A percentile compares a stretch with the other conserved stretches of the same genome.
Conservation (phyloP, 2,888 invertebrate species). For the Beris chalybata region DNA sequence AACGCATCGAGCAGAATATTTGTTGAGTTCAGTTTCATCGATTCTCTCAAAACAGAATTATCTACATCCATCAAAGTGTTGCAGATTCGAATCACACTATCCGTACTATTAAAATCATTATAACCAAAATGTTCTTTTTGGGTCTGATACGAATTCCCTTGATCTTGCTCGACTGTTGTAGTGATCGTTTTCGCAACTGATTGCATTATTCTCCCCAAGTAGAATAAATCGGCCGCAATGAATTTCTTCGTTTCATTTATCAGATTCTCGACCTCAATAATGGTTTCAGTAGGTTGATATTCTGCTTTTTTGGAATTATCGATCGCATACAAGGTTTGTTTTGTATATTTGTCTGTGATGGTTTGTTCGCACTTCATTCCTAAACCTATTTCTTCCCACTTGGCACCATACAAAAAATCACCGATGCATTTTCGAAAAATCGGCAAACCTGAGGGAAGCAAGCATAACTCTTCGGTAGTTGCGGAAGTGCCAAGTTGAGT, state of each 20-base stretch:
- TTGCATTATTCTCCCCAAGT: slow-evolving; percentile 54
- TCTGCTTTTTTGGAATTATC: slow-evolving; percentile 41
- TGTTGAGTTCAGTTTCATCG: slow-evolving; percentile 63
- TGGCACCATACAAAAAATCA: slow-evolving; percentile 61
- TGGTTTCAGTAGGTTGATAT: slow-evolving; percentile 41
- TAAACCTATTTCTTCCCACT: slow-evolving; percentile 56
- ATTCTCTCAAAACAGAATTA: slow-evolving; percentile 44
- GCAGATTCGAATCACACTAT: slow-evolving; percentile 47
- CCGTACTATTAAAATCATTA: slow-evolving; percentile 9
- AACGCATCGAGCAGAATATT: slow-evolving; percentile 65
- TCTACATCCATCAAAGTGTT: slow-evolving; percentile 61
- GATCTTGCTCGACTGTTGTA: neutral
- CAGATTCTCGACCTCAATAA: slow-evolving; percentile 43
- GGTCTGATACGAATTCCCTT: neutral
- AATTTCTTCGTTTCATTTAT: slow-evolving; percentile 46
- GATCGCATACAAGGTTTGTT: slow-evolving; percentile 45
- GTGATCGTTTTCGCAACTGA: slow-evolving; percentile 53
- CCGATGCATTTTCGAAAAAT: slow-evolving; percentile 63
- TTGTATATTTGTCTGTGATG: slow-evolving; percentile 57
- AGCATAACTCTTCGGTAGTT: slow-evolving; percentile 62
- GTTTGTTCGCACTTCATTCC: slow-evolving; percentile 44
- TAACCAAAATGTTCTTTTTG: too few relatives aligned
- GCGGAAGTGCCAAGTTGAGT: slow-evolving; percentile 57
- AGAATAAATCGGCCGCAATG: slow-evolving; percentile 64
- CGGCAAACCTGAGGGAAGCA: slow-evolving; percentile 62